Evolutionary conservation across 2,113 vertebrate species (phyloP).

Genomic region (Odocoileus virginianus): DNA sequence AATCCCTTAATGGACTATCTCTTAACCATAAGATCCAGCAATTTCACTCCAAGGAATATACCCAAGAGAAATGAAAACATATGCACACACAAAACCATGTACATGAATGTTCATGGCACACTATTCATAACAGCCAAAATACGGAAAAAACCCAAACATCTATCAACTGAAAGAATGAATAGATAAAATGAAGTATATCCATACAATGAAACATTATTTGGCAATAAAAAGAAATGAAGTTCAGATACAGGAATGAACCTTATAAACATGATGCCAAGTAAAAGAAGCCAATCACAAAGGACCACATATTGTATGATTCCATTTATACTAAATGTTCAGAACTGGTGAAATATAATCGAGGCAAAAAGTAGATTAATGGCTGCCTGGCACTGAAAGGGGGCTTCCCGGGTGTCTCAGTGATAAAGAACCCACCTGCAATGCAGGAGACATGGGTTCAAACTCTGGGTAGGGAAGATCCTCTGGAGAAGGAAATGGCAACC

Average conservation of each 20-base stretch:
- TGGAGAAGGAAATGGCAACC: not conserved
- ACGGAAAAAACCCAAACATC: not conserved
- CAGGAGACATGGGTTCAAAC: not conserved
- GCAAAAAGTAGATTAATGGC: not conserved
- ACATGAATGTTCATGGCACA: not conserved
- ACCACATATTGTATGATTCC: not conserved
- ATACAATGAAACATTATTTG: not conserved
- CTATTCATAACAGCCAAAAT: not conserved
- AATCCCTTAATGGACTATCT: not conserved
- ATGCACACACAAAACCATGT: not conserved
- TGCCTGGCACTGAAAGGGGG: not conserved
- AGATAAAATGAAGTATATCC: not conserved
- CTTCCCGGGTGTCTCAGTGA: not conserved
- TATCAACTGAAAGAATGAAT: not conserved
- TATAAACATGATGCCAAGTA: not conserved
- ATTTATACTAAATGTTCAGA: not conserved
- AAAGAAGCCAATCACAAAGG: not conserved
- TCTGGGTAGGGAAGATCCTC: not conserved
- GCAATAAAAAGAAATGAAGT: not conserved
- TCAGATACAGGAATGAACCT: not conserved
- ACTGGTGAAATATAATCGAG: not conserved
- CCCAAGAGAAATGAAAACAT: not conserved
- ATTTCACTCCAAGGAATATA: not conserved
- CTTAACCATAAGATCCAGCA: not conserved
- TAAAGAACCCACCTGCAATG: not conserved